Evolutionary conservation across 2,888 invertebrate species (phyloP).

Genomic region (Hemistola chrysoprasaria): DNA sequence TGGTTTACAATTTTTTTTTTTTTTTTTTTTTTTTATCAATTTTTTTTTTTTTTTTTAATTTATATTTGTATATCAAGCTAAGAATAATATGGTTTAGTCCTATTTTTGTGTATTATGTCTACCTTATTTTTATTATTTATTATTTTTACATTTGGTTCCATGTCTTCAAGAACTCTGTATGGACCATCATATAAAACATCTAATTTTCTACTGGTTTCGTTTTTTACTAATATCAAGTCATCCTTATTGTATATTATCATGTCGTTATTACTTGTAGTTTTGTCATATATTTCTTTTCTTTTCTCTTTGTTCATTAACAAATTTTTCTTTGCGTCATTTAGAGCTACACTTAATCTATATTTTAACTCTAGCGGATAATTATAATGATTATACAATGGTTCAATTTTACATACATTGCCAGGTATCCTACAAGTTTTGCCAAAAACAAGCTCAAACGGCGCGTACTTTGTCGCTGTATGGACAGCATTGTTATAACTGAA

Average conservation of each 20-base stretch:
- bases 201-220: neutral
- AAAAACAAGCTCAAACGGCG: slow-evolving; percentile 25
- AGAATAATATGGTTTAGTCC: too few species aligned
- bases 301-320: neutral
- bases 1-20: too few species aligned
- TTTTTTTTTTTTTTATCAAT: too few species aligned
- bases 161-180: neutral
- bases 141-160: slow-evolving; percentile 1
- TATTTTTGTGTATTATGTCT: too few species aligned
- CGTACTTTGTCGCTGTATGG: slow-evolving; percentile 23
- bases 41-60: too few species aligned
- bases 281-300: neutral
- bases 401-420: too few species aligned
- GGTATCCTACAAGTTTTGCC: slow-evolving; percentile 24
- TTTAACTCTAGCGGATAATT: slow-evolving; percentile 12
- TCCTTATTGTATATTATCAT: neutral
- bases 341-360: slow-evolving; percentile 16
- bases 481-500: slow-evolving; percentile 27
- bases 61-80: too few species aligned
- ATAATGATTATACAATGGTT: slow-evolving; percentile 23
- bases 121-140: too few species aligned
- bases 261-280: neutral
- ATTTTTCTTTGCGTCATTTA: neutral
- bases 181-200: neutral
- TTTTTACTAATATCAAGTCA: neutral